These are phyloP conservation scores for Paedocypris micromegethes DNA, from an alignment of 2,797 vertebrate genomes.

Conservation along the genomic window DNA sequence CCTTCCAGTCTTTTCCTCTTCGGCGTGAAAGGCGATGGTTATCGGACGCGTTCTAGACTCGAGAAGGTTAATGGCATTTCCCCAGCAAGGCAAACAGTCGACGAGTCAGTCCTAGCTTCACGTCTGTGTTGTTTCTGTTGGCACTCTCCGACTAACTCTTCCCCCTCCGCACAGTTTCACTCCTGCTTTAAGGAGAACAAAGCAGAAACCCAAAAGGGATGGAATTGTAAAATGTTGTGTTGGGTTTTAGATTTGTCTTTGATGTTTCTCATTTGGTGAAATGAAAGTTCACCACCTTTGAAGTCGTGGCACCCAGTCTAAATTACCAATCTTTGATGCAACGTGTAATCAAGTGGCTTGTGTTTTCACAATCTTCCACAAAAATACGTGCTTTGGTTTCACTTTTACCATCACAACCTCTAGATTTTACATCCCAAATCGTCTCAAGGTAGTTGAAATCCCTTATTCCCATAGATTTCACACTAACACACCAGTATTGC, in stretches of 20 bases:
- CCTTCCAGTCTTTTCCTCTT: neutral
- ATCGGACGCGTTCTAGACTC: slow-evolving; percentile 20
- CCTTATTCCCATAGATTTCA: too few relatives aligned
- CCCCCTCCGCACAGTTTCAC: slow-evolving; percentile 34
- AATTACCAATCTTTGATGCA: too few relatives aligned
- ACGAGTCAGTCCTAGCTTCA: slow-evolving; percentile 47
- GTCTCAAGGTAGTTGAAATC: too few relatives aligned
- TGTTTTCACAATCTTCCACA: neutral
- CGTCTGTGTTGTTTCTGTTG: slow-evolving; percentile 50
- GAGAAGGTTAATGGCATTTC: slow-evolving; percentile 47
- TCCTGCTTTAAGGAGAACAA: slow-evolving; percentile 41
- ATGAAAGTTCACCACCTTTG: neutral
- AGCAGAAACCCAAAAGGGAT: slow-evolving; percentile 40
- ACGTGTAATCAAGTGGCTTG: too few relatives aligned
- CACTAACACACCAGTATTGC: neutral
- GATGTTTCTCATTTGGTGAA: too few relatives aligned
- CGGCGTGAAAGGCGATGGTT: neutral
- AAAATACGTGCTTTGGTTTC: neutral
- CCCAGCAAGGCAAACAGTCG: slow-evolving; percentile 55
- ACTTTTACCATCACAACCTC: too few relatives aligned
- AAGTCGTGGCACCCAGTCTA: neutral
- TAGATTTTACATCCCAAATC: too few relatives aligned
- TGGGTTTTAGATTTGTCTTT: neutral
- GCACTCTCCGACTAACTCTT: slow-evolving; percentile 42
- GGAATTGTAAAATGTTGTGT: neutral